Conservation (phyloP, 1,140 invertebrate genomes). For the Aphidius ervi region DNA sequence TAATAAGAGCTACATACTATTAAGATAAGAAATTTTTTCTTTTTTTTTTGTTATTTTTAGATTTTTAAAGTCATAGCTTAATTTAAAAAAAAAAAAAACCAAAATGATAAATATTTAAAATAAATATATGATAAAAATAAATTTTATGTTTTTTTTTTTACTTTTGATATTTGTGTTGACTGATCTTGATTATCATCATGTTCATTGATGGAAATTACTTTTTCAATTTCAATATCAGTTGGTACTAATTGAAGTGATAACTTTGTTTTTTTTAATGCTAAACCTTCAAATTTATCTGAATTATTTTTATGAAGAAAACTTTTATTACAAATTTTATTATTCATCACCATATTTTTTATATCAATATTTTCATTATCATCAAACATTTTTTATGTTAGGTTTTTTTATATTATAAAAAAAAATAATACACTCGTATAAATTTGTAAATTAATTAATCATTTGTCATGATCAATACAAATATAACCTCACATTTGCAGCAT, state of each 20-base stretch:
- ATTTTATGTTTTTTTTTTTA: no score
- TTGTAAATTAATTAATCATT: background rate
- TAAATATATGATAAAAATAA: background rate
- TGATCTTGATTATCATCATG: slow-evolving; percentile 16
- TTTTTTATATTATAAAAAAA: no score
- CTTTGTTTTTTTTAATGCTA: slow-evolving; percentile 42
- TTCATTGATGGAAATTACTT: background rate
- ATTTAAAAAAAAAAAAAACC: background rate
- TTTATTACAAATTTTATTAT: slow-evolving; percentile 31
- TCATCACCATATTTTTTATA: no score
- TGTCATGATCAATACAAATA: no score
- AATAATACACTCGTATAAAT: background rate
- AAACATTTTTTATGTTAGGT: slow-evolving; percentile 3
- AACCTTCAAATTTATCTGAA: slow-evolving; percentile 31
- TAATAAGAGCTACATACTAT: background rate
- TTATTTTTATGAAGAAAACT: slow-evolving; percentile 41
- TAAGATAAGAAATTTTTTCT: no score
- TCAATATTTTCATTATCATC: slow-evolving; percentile 3
- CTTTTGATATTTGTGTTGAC: slow-evolving; percentile 7
- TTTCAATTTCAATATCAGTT: slow-evolving; percentile 28
- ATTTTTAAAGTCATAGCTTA: background rate
- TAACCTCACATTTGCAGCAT: no score
- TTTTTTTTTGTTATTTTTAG: no score
- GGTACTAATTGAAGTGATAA: slow-evolving; percentile 41
- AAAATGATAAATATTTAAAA: background rate